Evolutionary conservation across 2,797 vertebrate species (phyloP), one percentile per base, ranked within the genome.

Genomic region (Perodicticus potto): DNA sequence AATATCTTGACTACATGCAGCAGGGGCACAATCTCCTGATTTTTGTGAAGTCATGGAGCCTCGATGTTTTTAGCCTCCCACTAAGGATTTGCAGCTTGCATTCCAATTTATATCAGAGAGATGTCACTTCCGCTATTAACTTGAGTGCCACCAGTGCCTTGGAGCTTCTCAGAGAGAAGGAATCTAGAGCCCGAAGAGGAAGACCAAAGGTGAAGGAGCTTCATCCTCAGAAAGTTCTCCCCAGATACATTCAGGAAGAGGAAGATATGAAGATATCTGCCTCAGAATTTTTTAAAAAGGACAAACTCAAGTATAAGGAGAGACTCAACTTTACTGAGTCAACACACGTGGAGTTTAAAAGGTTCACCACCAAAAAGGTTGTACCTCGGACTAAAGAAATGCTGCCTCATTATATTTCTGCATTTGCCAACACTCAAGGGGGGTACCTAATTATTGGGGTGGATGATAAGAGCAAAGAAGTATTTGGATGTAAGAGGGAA

Each of bases 391-490:
- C 98, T 40, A 96, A 69, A 70, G 97, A 97, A 77, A 96, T 7
- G 13, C 78, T 98, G 49, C 91, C 96, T 59, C 94, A 61, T 37
- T 98, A 98, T 20, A 19, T 98, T 27, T 98, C 98, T 65, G 97
- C 96, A 13, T 98, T 98, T 97, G 98, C 97, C 96, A 98, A 98
- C 55, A 94, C 97, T n/a, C 16, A 89, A 11, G 97, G 98, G 29
- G 98, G 98, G n/a, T 98, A 96, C 85, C 73, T 98, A 27, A 97
- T 98, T 76, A 96, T 98, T 43, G 98, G 98, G 37, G 97, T 98
- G 61, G 67, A 97, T 87, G 95, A 98, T 34, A 81, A 37, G 7
- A 61, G 82, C 90, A 73, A 95, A 93, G 97, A 98, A 97, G 97
- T 98, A 34, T 80, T 92, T 13, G 95, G 98, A 53, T 98, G 97